Percentiles rank a stretch among this genome's conserved stretches.
Conservation (phyloP, 92 coral and sea anemone species). For the Muricea muricata region DNA sequence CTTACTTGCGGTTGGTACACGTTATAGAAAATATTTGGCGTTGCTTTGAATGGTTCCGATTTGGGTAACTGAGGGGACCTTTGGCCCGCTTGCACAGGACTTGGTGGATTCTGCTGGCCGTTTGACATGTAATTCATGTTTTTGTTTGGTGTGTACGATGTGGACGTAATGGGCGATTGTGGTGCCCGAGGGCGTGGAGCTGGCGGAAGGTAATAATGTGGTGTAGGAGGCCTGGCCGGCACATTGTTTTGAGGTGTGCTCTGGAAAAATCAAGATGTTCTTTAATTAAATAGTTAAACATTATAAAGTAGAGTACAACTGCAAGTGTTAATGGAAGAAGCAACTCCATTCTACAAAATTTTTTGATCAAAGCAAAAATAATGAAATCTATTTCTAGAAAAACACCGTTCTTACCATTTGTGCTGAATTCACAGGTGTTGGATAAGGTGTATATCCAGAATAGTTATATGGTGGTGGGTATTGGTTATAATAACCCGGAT, state of each 20-base stretch:
- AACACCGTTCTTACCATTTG: neutral
- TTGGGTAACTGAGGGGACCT: neutral
- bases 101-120: neutral
- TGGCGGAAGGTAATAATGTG: neutral
- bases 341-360: neutral
- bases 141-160: neutral
- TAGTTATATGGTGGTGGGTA: constrained; percentile 49
- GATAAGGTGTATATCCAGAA: constrained; percentile 29
- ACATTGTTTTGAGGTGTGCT: neutral
- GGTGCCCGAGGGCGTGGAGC: neutral
- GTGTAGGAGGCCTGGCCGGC: neutral
- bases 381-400: too few relatives aligned
- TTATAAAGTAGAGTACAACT: neutral
- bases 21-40: neutral
- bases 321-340: neutral
- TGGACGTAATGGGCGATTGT: neutral
- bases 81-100: constrained; percentile 7
- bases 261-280: neutral
- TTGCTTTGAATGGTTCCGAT: constrained; percentile 6
- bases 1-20: constrained; percentile 5
- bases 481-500: constrained; percentile 69
- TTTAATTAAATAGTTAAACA: neutral
- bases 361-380: too few relatives aligned
- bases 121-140: neutral
- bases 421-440: neutral